Evolutionary conservation across 2,113 vertebrate genomes (phyloP).

Genomic region (Salvelinus sp.): DNA sequence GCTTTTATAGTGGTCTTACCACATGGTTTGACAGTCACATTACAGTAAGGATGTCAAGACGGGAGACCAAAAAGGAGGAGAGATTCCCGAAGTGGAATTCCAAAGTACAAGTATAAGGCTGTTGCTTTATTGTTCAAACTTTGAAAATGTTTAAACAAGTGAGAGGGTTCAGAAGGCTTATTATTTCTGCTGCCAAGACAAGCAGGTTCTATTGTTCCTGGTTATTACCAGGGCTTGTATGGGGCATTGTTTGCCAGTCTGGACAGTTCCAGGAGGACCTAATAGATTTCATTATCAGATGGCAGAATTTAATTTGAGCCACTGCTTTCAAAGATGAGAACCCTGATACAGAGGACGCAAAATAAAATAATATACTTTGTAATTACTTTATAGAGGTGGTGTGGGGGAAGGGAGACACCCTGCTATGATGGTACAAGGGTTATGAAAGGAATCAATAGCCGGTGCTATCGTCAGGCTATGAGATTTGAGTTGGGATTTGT

Average conservation of each 20-base stretch:
- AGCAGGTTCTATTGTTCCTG: conserved; percentile 37
- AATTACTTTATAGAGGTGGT: conserved; percentile 65
- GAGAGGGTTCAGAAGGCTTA: too few species aligned
- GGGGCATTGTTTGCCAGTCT: conserved; percentile 64
- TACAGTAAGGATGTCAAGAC: too few species aligned
- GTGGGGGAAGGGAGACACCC: conserved; percentile 41
- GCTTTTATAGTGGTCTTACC: too few species aligned
- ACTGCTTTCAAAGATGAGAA: conserved; percentile 67
- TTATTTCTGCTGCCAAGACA: too few species aligned
- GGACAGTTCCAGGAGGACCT: conserved; percentile 58
- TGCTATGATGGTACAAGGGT: conserved; percentile 1
- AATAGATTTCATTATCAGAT: conserved; percentile 75
- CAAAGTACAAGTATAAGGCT: too few species aligned
- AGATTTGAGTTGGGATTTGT: conserved; percentile 63
- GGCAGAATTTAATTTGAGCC: conserved; percentile 73
- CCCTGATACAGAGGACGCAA: conserved; percentile 57
- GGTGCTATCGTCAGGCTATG: conserved; percentile 60
- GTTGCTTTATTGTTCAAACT: too few species aligned
- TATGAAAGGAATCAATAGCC: conserved; percentile 69
- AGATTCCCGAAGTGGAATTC: too few species aligned
- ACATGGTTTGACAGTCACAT: too few species aligned
- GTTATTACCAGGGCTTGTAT: conserved; percentile 58
- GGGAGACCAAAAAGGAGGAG: too few species aligned
- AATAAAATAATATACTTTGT: conserved; percentile 70
- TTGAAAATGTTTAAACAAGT: too few species aligned